These are phyloP conservation scores for Tetramorium bicarinatum DNA, from an alignment of 2,888 invertebrate species.

Conservation along the genomic window DNA sequence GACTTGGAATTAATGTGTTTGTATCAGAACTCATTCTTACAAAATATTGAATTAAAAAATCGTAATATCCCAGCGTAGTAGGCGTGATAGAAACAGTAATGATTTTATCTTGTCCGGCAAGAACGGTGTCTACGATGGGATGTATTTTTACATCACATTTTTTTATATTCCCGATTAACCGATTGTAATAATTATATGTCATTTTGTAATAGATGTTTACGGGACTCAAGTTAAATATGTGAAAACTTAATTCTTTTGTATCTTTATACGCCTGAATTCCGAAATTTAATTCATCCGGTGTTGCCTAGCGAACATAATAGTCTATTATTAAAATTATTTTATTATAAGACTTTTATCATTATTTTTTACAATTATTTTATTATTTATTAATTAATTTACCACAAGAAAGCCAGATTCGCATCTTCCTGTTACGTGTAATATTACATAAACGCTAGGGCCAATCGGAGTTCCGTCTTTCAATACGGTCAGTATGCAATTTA, in stretches of 20 bases:
- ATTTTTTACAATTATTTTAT: background rate
- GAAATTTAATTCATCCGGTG: constrained; percentile 83
- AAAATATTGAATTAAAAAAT: constrained; percentile 82
- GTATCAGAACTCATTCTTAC: constrained; percentile 76
- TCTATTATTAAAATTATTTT: background rate
- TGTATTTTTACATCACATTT: constrained; percentile 75
- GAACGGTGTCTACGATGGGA: constrained; percentile 77
- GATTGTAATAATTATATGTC: constrained; percentile 63
- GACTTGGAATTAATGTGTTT: constrained; percentile 63
- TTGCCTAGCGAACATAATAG: constrained; percentile 76
- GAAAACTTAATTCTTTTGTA: constrained; percentile 79
- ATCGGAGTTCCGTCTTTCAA: constrained; percentile 18
- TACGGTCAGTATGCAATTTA: constrained; percentile 58
- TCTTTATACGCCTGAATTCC: constrained; percentile 79
- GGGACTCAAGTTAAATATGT: constrained; percentile 85
- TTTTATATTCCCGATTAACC: constrained; percentile 64
- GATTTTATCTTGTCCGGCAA: constrained; percentile 77
- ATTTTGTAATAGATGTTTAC: constrained; percentile 84
- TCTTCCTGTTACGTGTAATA: constrained; percentile 57
- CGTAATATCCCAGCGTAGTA: constrained; percentile 79
- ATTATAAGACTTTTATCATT: background rate
- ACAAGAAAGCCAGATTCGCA: constrained; percentile 60
- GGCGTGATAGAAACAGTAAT: constrained; percentile 81
- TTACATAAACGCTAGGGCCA: constrained; percentile 52
- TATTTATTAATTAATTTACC: constrained; percentile 44